Conservation (phyloP, 2,797 vertebrate species). For the Rhynchonycteris naso region DNA sequence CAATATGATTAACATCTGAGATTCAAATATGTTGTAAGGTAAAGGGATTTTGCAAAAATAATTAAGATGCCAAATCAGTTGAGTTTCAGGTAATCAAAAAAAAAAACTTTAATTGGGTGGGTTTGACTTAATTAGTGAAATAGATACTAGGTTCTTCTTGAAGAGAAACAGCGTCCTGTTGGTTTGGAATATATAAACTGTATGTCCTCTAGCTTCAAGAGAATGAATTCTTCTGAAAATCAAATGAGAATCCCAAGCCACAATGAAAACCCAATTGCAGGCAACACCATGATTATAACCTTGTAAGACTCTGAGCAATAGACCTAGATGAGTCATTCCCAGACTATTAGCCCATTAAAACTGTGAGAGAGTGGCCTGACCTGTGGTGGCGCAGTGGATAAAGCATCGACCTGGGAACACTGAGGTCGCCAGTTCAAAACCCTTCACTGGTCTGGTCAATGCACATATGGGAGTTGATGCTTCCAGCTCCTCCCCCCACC, state of each 20-base stretch:
- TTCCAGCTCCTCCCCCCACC: no score
- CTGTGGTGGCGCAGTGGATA: no score
- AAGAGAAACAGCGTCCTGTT: not conserved
- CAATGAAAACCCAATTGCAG: not conserved
- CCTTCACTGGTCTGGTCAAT: no score
- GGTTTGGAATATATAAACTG: not conserved
- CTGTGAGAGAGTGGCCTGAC: not conserved
- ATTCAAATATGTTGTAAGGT: not conserved
- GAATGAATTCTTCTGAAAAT: not conserved
- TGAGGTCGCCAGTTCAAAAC: no score
- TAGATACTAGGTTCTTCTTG: not conserved
- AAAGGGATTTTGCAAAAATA: not conserved
- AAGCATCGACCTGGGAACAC: no score
- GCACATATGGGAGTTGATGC: no score
- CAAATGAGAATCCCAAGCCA: not conserved
- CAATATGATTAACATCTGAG: not conserved
- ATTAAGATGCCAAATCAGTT: not conserved
- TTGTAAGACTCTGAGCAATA: not conserved
- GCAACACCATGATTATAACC: not conserved
- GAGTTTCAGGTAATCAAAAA: not conserved
- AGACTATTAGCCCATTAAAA: not conserved
- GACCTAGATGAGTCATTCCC: not conserved
- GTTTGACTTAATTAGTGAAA: not conserved
- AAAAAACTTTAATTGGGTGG: not conserved
- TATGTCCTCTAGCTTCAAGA: not conserved